Evolutionary conservation across 2,888 invertebrate species (phyloP), one percentile per base, ranked within the genome.

Genomic region (Microlaimidae sp.): DNA sequence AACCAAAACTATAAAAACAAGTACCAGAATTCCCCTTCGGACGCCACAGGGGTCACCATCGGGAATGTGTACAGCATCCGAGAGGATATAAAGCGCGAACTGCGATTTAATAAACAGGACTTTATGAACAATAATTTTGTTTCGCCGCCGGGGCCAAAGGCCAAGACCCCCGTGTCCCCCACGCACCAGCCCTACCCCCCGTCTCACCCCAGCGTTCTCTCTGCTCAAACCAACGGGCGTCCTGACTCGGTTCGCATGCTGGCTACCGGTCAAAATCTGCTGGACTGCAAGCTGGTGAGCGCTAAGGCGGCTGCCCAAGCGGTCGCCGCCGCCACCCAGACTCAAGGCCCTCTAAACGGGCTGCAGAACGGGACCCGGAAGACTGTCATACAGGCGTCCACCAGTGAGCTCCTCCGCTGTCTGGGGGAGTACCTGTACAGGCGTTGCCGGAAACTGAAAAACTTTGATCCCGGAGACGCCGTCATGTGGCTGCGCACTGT

Each of bases 401-500:
- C 95, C 32, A 90, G 92, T 49, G 97, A 97, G 77, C 79, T 97
- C 71, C 81, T 97, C 67, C 88, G 89, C 78, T 95, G 93, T 77
- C 79, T 97, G 69, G 93, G 95, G 48, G 58, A 59, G 40, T 58
- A 46, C 28, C 79, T 93, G 66, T 85, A 85, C 73, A 78, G 81
- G 65, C 65, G 70, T 46, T 95, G 93, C 76, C 82, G 82, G 71
- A 81, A 83, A 67, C 77, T 93, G 71, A 80, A 83, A 67, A 85
- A 89, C 76, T 92, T 97, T 75, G 90, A 93, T 68, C 86, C 90
- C 5, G 88, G 87, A 3, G 92, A 95, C 73, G 88, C 92, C 51
- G 90, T 95, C 68, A 85, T 92, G 83, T 97, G 97, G 97, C 79
- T 97, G 66, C 79, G 93, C 70, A 86, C 90, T 21, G 95, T 97